Evolutionary conservation across 2,888 invertebrate species (phyloP).

Genomic region (Pristionchus entomophagus): DNA sequence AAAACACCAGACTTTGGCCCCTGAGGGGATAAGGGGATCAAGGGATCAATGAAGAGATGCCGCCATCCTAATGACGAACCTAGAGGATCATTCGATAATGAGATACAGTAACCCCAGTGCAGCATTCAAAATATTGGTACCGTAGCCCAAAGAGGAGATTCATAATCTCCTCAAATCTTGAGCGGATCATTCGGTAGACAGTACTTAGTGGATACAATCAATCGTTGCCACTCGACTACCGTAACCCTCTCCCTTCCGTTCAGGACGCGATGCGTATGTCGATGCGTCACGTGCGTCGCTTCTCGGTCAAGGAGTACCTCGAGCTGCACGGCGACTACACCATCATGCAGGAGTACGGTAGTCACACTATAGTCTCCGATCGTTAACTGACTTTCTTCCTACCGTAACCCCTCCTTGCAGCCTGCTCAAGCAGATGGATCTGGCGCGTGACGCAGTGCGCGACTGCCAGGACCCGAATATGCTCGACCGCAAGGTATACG

Average conservation of each 20-base stretch:
- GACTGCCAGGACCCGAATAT: constrained; percentile 25
- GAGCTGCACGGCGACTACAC: constrained; percentile 36
- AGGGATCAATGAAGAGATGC: not conserved
- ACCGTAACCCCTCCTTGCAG: not conserved
- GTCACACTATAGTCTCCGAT: not conserved
- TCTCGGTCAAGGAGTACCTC: constrained; percentile 40
- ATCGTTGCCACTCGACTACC: not conserved
- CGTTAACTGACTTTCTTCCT: not conserved
- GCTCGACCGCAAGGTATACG: constrained; percentile 35
- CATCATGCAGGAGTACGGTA: constrained; percentile 42
- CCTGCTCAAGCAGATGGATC: constrained; percentile 32
- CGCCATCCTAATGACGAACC: no score
- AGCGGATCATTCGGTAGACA: no score
- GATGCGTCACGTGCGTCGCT: constrained; percentile 44
- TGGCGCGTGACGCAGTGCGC: constrained; percentile 20
- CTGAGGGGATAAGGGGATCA: not conserved
- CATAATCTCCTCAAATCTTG: no score
- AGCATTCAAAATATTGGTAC: no score
- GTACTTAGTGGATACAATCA: no score
- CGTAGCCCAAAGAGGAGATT: no score
- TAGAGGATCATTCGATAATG: no score
- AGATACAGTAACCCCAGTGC: no score
- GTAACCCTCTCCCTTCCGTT: not conserved
- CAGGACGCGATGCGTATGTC: constrained; percentile 41
- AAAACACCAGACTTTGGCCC: not conserved